phyloP scores from a whole-genome alignment of 2,888 invertebrate genomes.

The Epirrita christyi region DNA sequence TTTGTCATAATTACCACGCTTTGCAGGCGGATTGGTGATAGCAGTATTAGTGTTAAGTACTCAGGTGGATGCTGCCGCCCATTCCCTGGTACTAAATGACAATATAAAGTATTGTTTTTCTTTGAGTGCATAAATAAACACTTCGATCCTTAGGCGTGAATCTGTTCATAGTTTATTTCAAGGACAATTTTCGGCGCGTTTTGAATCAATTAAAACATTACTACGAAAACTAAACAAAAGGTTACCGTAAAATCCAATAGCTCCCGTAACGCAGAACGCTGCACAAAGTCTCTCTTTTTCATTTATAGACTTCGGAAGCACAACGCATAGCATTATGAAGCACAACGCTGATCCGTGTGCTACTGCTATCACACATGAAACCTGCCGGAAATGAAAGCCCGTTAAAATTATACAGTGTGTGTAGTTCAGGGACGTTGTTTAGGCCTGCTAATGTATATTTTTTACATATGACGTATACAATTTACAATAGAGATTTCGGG shows the following conservation, averaged over 20 bases:
- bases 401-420: not conserved
- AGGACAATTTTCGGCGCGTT: not conserved
- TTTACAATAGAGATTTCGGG: too few relatives aligned
- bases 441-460: slow-evolving; percentile 1
- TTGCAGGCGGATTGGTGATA: too few relatives aligned
- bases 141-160: too few relatives aligned
- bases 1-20: too few relatives aligned
- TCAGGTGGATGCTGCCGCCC: too few relatives aligned
- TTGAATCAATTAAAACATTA: too few relatives aligned
- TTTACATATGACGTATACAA: not conserved
- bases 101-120: too few relatives aligned
- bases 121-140: too few relatives aligned
- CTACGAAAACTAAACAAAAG: too few relatives aligned
- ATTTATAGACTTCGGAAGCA: slow-evolving; percentile 70
- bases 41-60: too few relatives aligned
- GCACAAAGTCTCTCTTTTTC: slow-evolving; percentile 70
- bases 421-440: slow-evolving; percentile 15
- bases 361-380: slow-evolving; percentile 61
- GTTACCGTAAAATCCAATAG: slow-evolving; percentile 84
- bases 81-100: too few relatives aligned
- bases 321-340: slow-evolving; percentile 72
- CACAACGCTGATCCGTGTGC: slow-evolving; percentile 72
- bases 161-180: not conserved
- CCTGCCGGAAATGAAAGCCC: slow-evolving; percentile 45
- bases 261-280: slow-evolving; percentile 77